phyloP scores from a whole-genome alignment of 2,797 vertebrate species.

The Ambastaia sidthimunki region DNA sequence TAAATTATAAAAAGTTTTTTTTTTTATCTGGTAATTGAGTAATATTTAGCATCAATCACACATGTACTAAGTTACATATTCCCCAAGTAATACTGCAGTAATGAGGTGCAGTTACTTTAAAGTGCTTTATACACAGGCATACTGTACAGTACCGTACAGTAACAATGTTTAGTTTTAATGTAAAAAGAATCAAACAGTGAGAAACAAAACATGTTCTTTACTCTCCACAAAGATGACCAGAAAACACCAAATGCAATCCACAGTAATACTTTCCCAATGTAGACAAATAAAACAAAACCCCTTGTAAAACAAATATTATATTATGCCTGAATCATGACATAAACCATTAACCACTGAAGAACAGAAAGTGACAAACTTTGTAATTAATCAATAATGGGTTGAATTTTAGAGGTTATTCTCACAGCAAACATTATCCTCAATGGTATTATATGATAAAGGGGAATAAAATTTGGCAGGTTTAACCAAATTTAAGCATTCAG shows the following conservation, averaged over 20 bases:
- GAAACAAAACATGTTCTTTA: conserved; percentile 68
- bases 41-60: too few relatives aligned
- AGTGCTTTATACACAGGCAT: not conserved
- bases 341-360: conserved; percentile 65
- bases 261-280: conserved; percentile 68
- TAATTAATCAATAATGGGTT: conserved; percentile 49
- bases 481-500: conserved; percentile 71
- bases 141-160: not conserved
- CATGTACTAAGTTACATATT: too few relatives aligned
- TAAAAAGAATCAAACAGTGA: conserved; percentile 65
- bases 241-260: conserved; percentile 73
- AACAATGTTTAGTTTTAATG: not conserved
- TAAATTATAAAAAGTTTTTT: too few relatives aligned
- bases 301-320: conserved; percentile 46
- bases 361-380: conserved; percentile 62
- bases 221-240: conserved; percentile 68
- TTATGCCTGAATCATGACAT: conserved; percentile 51
- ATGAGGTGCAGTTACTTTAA: too few relatives aligned
- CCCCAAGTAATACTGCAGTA: too few relatives aligned
- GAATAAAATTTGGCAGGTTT: conserved; percentile 73
- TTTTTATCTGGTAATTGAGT: too few relatives aligned
- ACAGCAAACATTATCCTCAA: conserved; percentile 17
- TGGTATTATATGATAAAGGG: conserved; percentile 44
- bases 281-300: conserved; percentile 51
- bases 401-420: not conserved